A percentile compares a stretch with the other conserved stretches of the same genome.
Evolutionary conservation across 2,113 vertebrate species (phyloP).

Genomic region (Syrmaticus mikado): DNA sequence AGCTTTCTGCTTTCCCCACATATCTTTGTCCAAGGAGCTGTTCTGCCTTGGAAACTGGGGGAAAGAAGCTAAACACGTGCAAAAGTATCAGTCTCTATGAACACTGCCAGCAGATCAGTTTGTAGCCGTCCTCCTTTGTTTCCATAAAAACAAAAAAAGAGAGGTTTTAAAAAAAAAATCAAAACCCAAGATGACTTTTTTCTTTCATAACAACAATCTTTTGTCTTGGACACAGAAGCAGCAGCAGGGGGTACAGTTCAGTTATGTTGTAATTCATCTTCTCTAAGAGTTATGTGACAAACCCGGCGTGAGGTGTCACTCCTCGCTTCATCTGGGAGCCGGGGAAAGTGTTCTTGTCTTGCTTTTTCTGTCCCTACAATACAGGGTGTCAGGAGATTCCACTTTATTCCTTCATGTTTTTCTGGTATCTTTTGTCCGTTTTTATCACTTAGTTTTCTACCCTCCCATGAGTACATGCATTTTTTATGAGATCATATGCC

Average conservation of each 20-base stretch:
- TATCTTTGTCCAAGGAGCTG: too few species aligned
- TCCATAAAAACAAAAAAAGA: not conserved
- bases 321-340: not conserved
- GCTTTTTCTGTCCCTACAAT: not conserved
- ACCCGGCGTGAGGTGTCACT: not conserved
- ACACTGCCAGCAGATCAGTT: not conserved
- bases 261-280: conserved; percentile 27
- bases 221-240: conserved; percentile 6
- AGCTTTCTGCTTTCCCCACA: too few species aligned
- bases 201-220: not conserved
- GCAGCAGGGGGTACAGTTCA: not conserved
- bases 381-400: not conserved
- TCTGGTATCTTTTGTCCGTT: not conserved
- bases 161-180: not conserved
- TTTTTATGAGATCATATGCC: not conserved
- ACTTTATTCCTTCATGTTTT: not conserved
- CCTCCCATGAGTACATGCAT: not conserved
- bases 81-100: not conserved
- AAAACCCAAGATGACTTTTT: not conserved
- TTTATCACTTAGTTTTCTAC: not conserved
- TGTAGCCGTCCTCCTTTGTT: not conserved
- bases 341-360: not conserved
- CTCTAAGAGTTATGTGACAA: conserved; percentile 32
- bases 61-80: not conserved
- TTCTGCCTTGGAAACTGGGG: too few species aligned